A percentile compares a stretch with the other conserved stretches of the same genome.
Evolutionary conservation across 2,888 invertebrate species (phyloP).

Genomic region (Pinctada fucata): DNA sequence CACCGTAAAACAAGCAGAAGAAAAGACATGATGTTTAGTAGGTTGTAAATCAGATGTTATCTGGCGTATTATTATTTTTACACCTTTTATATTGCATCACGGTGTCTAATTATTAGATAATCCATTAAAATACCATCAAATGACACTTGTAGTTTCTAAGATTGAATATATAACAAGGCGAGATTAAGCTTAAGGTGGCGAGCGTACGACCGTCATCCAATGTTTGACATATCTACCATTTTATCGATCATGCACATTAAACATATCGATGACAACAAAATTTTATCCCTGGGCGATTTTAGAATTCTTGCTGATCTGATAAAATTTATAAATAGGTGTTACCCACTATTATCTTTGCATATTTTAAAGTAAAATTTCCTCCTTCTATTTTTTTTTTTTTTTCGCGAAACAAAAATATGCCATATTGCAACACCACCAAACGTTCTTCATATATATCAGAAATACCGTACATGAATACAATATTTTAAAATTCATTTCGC

Average conservation of each 20-base stretch:
- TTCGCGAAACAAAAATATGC: too few species aligned
- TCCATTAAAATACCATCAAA: background rate
- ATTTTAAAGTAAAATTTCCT: too few species aligned
- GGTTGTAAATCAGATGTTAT: background rate
- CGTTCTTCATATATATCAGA: too few species aligned
- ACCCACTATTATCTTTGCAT: too few species aligned
- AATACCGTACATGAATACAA: too few species aligned
- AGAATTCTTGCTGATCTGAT: too few species aligned
- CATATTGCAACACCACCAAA: too few species aligned
- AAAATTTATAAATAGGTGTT: too few species aligned
- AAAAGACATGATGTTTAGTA: background rate
- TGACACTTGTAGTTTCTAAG: background rate
- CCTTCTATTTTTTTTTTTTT: too few species aligned
- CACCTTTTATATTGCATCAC: background rate
- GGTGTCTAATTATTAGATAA: background rate
- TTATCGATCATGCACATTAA: background rate
- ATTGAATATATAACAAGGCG: background rate
- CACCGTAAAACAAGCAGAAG: background rate
- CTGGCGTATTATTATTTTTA: background rate
- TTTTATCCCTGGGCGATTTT: too few species aligned
- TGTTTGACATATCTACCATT: background rate
- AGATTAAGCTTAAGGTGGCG: background rate
- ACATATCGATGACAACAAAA: too few species aligned
- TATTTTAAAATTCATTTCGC: too few species aligned
- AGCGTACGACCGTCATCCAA: background rate